Evolutionary conservation across 92 coral and sea anemone genomes (phyloP), one percentile per base, ranked within the genome.

Genomic region (Siderastrea siderea): DNA sequence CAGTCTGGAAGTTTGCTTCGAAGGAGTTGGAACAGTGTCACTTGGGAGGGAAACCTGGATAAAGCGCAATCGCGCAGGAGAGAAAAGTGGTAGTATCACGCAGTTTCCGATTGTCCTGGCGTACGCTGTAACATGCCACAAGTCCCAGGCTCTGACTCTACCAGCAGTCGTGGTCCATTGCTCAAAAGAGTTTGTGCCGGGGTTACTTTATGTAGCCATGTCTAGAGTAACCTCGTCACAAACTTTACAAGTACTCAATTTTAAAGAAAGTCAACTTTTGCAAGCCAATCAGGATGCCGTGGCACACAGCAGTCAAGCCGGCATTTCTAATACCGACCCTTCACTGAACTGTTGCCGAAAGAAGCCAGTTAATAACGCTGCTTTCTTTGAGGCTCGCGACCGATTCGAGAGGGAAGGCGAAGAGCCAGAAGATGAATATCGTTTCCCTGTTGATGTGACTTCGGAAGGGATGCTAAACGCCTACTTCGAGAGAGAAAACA

Each of bases 31-130:
- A 17, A 15, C 3, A 4, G 72, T 68, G 10, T 45, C 16, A 14
- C 16, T 68, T 26, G 15, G 49, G 5, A 68, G 45, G 15, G 72
- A 68, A 15, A 68, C 72, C 3, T 68, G 79, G 87, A 51, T 72
- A 6, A 88, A 71, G 45, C 61, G 72, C 3, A 73, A 82, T 43
- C 67, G 80, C 4, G 49, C 51, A 44, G 92, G 89, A 9, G 55
- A 68, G 2, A 48, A 61, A 38, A 26, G 68, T 5, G 92, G 92
- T 6, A 74, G 59, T 51, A 73, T 85, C 26, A 45, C 59, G 14
- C 92, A 89, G 74, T 77, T 75, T 64, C 92, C 89, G 10, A 45
- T 89, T 54, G 71, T 77, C 10, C 47, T 81, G 10, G 62, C 83
- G 38, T 26, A 26, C 38, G 38, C 38, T 26, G 38, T 26, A 26